Conservation (phyloP, 2,888 invertebrate genomes). For the Acronicta aceris region DNA sequence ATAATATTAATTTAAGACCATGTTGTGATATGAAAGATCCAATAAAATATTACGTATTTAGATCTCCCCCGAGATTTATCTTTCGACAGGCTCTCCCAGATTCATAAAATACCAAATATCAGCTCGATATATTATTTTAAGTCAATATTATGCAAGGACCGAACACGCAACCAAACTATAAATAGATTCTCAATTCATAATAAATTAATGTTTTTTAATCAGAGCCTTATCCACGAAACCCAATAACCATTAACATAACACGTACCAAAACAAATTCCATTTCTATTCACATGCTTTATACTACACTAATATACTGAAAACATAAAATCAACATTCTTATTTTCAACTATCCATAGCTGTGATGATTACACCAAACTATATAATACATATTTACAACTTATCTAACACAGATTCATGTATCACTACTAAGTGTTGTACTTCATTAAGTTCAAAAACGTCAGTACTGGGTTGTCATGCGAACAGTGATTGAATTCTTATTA, state of each 20-base stretch:
- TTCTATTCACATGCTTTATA: slow-evolving; percentile 36
- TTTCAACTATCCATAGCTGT: slow-evolving; percentile 59
- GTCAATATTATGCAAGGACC: slow-evolving; percentile 3
- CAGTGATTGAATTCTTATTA: slow-evolving; percentile 59
- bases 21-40: slow-evolving; percentile 1
- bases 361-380: slow-evolving; percentile 66
- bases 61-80: slow-evolving; percentile 9
- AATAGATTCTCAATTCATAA: slow-evolving; percentile 8
- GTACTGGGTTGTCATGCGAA: slow-evolving; percentile 49
- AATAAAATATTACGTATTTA: slow-evolving; percentile 34
- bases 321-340: slow-evolving; percentile 48
- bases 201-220: slow-evolving; percentile 10
- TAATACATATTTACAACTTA: slow-evolving; percentile 70
- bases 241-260: slow-evolving; percentile 16
- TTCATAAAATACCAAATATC: slow-evolving; percentile 4
- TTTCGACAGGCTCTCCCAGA: not conserved
- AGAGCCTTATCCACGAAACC: slow-evolving; percentile 26
- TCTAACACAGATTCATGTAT: slow-evolving; percentile 65
- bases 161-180: slow-evolving; percentile 10
- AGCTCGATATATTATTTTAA: slow-evolving; percentile 1
- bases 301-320: slow-evolving; percentile 46
- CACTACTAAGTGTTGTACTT: slow-evolving; percentile 60
- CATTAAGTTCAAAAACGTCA: slow-evolving; percentile 39
- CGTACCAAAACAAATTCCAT: slow-evolving; percentile 32
- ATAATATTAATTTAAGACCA: not conserved